Evolutionary conservation across 2,113 vertebrate genomes (phyloP).

Genomic region (Melanotaenia duboulayi): DNA sequence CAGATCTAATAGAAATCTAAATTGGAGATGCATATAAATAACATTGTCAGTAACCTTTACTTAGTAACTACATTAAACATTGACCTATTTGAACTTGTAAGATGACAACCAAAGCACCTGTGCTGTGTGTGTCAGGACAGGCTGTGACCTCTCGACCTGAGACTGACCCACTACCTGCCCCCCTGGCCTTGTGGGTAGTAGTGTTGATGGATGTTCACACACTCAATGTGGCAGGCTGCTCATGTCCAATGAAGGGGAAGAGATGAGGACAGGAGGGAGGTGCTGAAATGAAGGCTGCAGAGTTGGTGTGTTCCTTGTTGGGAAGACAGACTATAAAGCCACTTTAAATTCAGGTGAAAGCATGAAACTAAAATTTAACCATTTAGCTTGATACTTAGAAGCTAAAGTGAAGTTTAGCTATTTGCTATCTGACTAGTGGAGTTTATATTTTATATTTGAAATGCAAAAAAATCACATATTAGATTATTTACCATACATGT

Average conservation of each 20-base stretch:
- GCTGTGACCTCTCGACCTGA: slow-evolving; percentile 35
- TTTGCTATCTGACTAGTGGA: not conserved
- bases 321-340: not conserved
- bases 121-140: slow-evolving; percentile 30
- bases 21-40: not conserved
- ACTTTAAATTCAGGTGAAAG: not conserved
- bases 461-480: not conserved
- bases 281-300: slow-evolving; percentile 13
- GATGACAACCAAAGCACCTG: slow-evolving; percentile 51
- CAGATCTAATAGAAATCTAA: not conserved
- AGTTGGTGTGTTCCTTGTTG: not conserved
- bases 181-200: slow-evolving; percentile 54
- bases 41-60: slow-evolving; percentile 5
- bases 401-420: not conserved
- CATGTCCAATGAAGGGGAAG: slow-evolving; percentile 45
- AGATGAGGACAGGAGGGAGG: slow-evolving; percentile 18
- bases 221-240: slow-evolving; percentile 50
- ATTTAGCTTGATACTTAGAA: slow-evolving; percentile 2
- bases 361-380: not conserved
- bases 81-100: slow-evolving; percentile 38
- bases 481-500: not conserved
- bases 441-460: not conserved
- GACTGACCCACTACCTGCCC: slow-evolving; percentile 55
- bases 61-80: slow-evolving; percentile 22
- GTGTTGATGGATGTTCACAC: slow-evolving; percentile 72